These are phyloP conservation scores for Passer domesticus DNA, from an alignment of 2,113 vertebrate genomes.

Conservation along the genomic window DNA sequence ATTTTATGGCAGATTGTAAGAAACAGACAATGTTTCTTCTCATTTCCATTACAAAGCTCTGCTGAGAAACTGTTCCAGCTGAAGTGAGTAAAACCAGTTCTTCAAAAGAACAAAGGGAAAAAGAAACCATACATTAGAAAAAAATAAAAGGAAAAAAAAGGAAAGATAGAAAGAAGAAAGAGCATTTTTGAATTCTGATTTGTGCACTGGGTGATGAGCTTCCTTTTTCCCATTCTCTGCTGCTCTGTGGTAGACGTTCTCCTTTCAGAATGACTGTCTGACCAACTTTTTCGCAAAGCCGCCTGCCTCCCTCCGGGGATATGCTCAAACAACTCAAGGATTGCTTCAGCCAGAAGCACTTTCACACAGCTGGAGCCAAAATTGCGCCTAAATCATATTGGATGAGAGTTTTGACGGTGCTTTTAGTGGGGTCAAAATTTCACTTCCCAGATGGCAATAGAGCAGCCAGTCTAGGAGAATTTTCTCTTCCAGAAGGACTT, in stretches of 20 bases:
- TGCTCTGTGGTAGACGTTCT: neutral
- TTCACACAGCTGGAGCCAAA: conserved; percentile 44
- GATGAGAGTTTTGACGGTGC: neutral
- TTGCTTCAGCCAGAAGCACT: conserved; percentile 21
- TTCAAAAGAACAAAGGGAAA: conserved; percentile 3
- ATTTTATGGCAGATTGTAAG: conserved; percentile 17
- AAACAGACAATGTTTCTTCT: conserved; percentile 26
- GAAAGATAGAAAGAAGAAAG: neutral
- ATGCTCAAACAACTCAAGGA: neutral
- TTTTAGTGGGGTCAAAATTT: neutral
- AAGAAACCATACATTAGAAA: neutral
- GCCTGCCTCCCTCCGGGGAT: neutral
- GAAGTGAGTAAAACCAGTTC: conserved; percentile 46
- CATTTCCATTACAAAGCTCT: conserved; percentile 64
- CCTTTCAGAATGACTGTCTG: neutral
- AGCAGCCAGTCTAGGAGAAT: neutral
- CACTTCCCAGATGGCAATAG: neutral
- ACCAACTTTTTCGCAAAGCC: neutral
- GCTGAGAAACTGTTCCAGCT: neutral
- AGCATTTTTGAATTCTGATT: neutral
- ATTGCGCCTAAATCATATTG: neutral
- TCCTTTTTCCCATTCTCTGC: neutral
- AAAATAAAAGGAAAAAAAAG: too few relatives aligned
- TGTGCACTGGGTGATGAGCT: neutral
- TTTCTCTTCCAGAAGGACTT: neutral